Percentiles rank a stretch among this genome's conserved stretches.
These are phyloP conservation scores for Ellobius talpinus DNA, from an alignment of 2,113 vertebrate genomes.

Conservation along the genomic window DNA sequence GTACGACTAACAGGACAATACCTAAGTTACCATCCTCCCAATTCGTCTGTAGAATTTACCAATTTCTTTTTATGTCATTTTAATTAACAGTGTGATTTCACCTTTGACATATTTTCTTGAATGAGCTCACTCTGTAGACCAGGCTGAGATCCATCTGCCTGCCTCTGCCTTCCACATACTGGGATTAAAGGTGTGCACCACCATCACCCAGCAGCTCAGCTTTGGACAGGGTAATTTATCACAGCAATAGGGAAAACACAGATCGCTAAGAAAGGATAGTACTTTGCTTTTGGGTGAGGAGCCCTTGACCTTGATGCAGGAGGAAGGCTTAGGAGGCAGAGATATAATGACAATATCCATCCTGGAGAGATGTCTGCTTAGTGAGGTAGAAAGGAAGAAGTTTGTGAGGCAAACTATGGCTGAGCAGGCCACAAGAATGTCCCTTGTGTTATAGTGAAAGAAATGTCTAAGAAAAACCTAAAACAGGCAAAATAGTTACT, in stretches of 20 bases:
- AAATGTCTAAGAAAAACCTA: neutral
- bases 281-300: neutral
- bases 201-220: neutral
- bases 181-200: no score
- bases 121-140: neutral
- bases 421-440: neutral
- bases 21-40: neutral
- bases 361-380: neutral
- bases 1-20: neutral
- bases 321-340: neutral
- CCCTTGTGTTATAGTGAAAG: neutral
- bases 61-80: neutral
- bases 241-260: neutral
- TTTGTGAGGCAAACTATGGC: neutral
- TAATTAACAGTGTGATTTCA: neutral
- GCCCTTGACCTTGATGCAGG: neutral
- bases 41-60: conserved; percentile 20
- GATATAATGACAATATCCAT: no score
- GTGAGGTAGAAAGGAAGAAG: neutral
- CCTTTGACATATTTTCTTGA: conserved; percentile 47
- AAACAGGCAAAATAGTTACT: neutral
- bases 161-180: no score
- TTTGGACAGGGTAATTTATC: neutral
- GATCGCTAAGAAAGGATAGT: neutral
- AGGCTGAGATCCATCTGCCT: no score